phyloP scores from a whole-genome alignment of 2,113 vertebrate species.

The Rhinopomastus cyanomelas region DNA sequence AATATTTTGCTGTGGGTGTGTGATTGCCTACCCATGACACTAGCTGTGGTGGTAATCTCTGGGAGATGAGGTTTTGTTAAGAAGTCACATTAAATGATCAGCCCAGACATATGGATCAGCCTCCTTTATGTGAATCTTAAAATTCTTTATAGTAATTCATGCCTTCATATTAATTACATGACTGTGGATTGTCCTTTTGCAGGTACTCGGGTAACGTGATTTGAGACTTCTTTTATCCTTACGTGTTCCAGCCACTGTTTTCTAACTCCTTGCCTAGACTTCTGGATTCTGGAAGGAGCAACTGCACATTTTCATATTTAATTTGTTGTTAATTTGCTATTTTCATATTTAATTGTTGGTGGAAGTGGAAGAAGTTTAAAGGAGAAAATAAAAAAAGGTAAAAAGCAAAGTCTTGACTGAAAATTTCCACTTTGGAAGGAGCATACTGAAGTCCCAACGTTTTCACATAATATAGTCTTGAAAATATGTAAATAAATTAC shows the following conservation, averaged over 20 bases:
- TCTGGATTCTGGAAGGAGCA: not conserved
- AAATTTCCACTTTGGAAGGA: not conserved
- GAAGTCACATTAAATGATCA: not conserved
- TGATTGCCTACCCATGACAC: not conserved
- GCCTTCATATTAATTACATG: not conserved
- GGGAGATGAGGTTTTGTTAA: not conserved
- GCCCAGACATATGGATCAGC: not conserved
- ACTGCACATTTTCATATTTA: not conserved
- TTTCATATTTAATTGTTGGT: not conserved
- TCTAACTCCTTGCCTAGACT: not conserved
- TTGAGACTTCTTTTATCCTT: not conserved
- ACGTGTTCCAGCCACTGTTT: not conserved
- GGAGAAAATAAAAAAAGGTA: not conserved
- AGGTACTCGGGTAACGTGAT: not conserved
- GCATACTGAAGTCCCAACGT: not conserved
- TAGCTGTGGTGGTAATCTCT: not conserved
- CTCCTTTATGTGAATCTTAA: not conserved
- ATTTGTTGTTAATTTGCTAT: too few relatives aligned
- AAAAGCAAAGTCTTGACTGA: not conserved
- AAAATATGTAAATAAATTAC: not conserved
- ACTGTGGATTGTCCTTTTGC: not conserved
- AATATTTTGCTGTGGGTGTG: accelerated
- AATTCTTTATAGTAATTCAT: not conserved
- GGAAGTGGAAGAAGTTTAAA: not conserved
- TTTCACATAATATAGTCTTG: not conserved